Conservation (phyloP, 2,888 invertebrate genomes). For the Brachynemurus nebulosus region DNA sequence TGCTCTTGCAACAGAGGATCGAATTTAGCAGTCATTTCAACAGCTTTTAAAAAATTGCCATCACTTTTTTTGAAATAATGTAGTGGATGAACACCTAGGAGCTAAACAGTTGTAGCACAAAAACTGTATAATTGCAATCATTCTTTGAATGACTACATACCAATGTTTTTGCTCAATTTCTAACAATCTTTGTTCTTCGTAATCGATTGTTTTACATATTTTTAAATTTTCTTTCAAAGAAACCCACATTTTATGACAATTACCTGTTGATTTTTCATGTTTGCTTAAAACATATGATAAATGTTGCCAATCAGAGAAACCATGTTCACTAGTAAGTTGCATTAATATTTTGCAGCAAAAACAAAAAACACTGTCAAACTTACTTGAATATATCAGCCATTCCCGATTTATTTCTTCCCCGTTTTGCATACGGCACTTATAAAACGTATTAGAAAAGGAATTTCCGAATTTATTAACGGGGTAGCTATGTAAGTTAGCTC, state of each 20-base stretch:
- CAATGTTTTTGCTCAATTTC: conserved; percentile 15
- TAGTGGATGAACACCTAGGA: conserved; percentile 12
- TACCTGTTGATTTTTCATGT: conserved; percentile 14
- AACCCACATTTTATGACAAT: conserved; percentile 12
- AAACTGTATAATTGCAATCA: conserved; percentile 16
- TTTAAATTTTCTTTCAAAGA: conserved; percentile 12
- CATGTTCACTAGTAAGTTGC: too few species aligned
- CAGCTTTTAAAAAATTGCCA: conserved; percentile 17
- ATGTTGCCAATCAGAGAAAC: conserved; percentile 15
- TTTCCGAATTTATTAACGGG: too few species aligned
- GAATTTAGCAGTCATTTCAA: conserved; percentile 16
- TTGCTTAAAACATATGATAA: conserved; percentile 11
- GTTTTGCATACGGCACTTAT: too few species aligned
- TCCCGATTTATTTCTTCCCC: conserved; percentile 14
- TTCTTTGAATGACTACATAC: conserved; percentile 15
- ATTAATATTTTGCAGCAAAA: conserved; percentile 14
- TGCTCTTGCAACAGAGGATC: conserved; percentile 17
- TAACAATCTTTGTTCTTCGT: conserved; percentile 12
- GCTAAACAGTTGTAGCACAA: conserved; percentile 14
- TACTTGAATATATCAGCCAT: conserved; percentile 13
- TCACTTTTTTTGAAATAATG: conserved; percentile 14
- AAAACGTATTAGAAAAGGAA: too few species aligned
- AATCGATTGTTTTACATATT: conserved; percentile 14
- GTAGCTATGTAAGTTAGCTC: too few species aligned
- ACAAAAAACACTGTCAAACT: conserved; percentile 13